These are phyloP conservation scores for Ciconia maguari DNA, from an alignment of 2,113 vertebrate genomes.

Conservation along the genomic window DNA sequence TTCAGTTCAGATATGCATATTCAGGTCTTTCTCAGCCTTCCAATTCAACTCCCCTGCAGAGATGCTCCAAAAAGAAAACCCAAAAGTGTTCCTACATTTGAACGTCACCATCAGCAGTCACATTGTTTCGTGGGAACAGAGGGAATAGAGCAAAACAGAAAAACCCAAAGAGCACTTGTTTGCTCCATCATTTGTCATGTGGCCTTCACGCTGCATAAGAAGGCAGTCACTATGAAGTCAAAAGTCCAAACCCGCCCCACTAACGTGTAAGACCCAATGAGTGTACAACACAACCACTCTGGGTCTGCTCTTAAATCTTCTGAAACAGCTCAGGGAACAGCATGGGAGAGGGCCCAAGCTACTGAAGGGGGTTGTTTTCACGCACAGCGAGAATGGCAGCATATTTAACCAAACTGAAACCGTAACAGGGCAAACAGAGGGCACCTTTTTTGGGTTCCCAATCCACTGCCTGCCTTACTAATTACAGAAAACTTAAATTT, in stretches of 20 bases:
- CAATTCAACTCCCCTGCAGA: accelerated
- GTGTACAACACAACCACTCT: neutral
- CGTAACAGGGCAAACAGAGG: neutral
- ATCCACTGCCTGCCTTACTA: neutral
- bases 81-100: neutral
- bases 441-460: neutral
- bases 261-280: neutral
- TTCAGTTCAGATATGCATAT: neutral
- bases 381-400: neutral
- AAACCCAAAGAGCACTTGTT: neutral
- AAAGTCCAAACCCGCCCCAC: neutral
- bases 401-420: neutral
- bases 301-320: neutral
- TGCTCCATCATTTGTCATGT: neutral
- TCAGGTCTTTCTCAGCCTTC: neutral
- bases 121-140: neutral
- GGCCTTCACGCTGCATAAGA: neutral
- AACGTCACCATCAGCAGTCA: neutral
- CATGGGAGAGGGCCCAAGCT: neutral
- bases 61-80: neutral
- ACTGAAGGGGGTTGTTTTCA: neutral
- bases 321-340: neutral
- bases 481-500: neutral
- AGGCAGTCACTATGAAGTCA: neutral
- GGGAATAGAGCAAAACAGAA: neutral